Evolutionary conservation across 2,113 vertebrate species (phyloP).

Genomic region (Etheostoma cragini): DNA sequence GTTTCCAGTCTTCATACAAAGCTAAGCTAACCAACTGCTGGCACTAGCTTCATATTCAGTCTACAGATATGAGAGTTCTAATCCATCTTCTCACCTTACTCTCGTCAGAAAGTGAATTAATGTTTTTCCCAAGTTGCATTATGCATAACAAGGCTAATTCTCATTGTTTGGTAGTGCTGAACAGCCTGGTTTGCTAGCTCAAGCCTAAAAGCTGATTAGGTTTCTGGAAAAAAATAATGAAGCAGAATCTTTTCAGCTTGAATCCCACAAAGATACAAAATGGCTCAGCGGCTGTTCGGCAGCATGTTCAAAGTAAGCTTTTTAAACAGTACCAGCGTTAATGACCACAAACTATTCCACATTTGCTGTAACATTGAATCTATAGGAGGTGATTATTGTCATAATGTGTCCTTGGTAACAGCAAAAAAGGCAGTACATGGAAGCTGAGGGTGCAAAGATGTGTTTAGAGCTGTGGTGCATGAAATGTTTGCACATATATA

Average conservation of each 20-base stretch:
- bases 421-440: neutral
- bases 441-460: neutral
- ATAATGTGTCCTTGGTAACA: neutral
- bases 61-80: neutral
- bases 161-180: neutral
- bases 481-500: neutral
- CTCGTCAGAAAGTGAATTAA: neutral
- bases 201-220: neutral
- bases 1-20: neutral
- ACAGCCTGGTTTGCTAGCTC: neutral
- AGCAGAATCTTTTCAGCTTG: neutral
- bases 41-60: neutral
- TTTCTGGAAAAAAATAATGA: neutral
- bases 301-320: neutral
- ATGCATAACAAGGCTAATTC: neutral
- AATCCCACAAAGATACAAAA: conserved; percentile 6
- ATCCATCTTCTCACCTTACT: neutral
- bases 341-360: neutral
- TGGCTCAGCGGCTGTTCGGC: neutral
- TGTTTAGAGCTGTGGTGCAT: conserved; percentile 1
- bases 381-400: neutral
- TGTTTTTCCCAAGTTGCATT: neutral
- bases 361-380: neutral
- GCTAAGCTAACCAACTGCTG: neutral
- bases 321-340: neutral